phyloP scores from a whole-genome alignment of 2,888 invertebrate genomes.

The Psococerastis gibbosa region DNA sequence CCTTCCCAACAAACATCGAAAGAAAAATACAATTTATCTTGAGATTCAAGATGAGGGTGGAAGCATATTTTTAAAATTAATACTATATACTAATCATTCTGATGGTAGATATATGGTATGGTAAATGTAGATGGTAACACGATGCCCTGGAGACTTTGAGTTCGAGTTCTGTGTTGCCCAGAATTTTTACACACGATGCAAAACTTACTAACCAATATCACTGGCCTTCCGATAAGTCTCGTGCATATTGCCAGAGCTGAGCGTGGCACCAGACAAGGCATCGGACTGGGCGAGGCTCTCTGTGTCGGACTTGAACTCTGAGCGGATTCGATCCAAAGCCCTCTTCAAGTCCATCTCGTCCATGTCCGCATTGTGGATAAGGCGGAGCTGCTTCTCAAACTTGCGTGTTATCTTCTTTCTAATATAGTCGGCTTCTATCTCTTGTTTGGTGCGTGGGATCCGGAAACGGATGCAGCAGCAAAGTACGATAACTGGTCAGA shows the following conservation, averaged over 20 bases:
- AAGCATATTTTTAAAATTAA: too few relatives aligned
- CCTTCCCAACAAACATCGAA: too few relatives aligned
- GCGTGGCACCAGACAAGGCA: slow-evolving; percentile 4
- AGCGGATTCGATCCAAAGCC: slow-evolving; percentile 47
- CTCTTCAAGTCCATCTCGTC: slow-evolving; percentile 58
- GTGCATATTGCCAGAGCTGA: slow-evolving; percentile 3
- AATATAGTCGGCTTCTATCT: slow-evolving; percentile 84
- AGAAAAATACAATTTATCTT: too few relatives aligned
- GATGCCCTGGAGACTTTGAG: too few relatives aligned
- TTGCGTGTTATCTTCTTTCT: slow-evolving; percentile 63
- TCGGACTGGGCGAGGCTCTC: slow-evolving; percentile 23
- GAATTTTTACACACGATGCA: too few relatives aligned
- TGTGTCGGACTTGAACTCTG: slow-evolving; percentile 38
- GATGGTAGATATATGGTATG: too few relatives aligned
- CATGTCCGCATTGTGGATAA: slow-evolving; percentile 71
- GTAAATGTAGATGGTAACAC: too few relatives aligned
- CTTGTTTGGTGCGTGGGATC: slow-evolving; percentile 84
- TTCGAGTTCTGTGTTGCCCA: too few relatives aligned
- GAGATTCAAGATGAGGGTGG: too few relatives aligned
- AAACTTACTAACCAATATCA: slow-evolving; percentile 15
- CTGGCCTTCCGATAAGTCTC: slow-evolving; percentile 15
- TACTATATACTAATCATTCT: too few relatives aligned
- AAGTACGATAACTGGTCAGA: slow-evolving; percentile 50
- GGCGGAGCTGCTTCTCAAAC: slow-evolving; percentile 60
- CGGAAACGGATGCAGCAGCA: slow-evolving; percentile 84